Conservation (phyloP, 2,888 invertebrate genomes). For the Lithophane semibrunnea region DNA sequence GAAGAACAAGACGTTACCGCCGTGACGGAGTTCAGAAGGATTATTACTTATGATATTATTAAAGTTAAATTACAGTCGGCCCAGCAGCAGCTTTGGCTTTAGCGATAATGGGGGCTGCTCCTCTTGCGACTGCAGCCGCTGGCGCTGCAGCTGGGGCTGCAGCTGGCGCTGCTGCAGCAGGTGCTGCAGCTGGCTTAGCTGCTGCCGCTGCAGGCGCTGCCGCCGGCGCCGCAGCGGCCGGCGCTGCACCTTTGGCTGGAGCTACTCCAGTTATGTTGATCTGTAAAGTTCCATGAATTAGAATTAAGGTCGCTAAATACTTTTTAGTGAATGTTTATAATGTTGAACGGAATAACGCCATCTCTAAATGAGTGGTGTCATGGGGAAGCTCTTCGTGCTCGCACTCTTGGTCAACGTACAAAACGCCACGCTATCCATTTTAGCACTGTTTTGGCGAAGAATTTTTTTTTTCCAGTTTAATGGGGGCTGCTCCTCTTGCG, state of each 20-base stretch:
- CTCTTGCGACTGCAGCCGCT: slow-evolving; percentile 69
- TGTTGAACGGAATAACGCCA: not conserved
- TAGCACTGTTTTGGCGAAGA: not conserved
- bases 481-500: no score
- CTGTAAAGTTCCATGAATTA: slow-evolving; percentile 63
- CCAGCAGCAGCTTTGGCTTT: slow-evolving; percentile 38
- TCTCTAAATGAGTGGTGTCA: not conserved
- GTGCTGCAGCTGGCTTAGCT: slow-evolving; percentile 83
- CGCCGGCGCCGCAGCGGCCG: slow-evolving; percentile 82
- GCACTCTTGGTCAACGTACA: not conserved
- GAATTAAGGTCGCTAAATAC: not conserved
- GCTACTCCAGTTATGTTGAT: slow-evolving; percentile 85
- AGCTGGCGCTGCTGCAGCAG: not conserved
- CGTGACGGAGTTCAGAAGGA: not conserved
- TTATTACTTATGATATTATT: not conserved
- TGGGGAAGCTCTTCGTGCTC: not conserved
- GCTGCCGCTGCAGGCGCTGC: slow-evolving; percentile 79
- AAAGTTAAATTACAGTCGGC: slow-evolving; percentile 52
- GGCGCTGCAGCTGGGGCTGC: not conserved
- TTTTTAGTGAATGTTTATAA: not conserved
- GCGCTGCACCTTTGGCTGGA: slow-evolving; percentile 76
- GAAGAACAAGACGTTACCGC: not conserved
- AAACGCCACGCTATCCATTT: not conserved
- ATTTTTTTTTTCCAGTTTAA: not conserved
- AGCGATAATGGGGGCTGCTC: slow-evolving; percentile 27